A percentile compares a stretch with the other conserved stretches of the same genome.
These are phyloP conservation scores for Podarcis siculus DNA, from an alignment of 2,797 vertebrate genomes.

Conservation along the genomic window DNA sequence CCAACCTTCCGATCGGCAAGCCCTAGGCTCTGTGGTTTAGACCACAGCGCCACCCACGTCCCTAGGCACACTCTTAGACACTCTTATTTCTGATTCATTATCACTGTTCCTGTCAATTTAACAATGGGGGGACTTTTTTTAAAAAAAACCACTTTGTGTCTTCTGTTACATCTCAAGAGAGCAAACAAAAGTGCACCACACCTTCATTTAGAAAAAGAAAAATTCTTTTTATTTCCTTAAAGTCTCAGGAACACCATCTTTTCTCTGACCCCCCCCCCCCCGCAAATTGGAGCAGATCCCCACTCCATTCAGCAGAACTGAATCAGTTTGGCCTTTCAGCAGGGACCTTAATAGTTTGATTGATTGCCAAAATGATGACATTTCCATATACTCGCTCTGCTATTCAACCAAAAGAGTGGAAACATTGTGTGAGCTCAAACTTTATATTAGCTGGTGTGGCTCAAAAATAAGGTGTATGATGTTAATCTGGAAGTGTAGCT, in stretches of 20 bases:
- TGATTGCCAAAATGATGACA: constrained; percentile 69
- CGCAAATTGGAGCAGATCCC: constrained; percentile 37
- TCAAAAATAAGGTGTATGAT: constrained; percentile 45
- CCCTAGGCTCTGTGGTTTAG: too few species aligned
- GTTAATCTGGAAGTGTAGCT: constrained; percentile 55
- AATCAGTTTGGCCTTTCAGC: constrained; percentile 60
- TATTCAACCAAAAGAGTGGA: constrained; percentile 64
- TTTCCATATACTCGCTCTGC: constrained; percentile 66
- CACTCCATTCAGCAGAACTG: constrained; percentile 56
- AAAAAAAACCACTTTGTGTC: constrained; percentile 9
- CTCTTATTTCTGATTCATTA: neutral
- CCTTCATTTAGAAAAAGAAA: constrained; percentile 36
- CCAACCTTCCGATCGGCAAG: too few species aligned
- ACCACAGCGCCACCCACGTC: too few species aligned
- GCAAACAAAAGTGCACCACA: constrained; percentile 51
- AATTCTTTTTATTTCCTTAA: constrained; percentile 34
- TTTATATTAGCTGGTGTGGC: constrained; percentile 48
- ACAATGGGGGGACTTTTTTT: constrained; percentile 24
- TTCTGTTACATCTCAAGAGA: constrained; percentile 30
- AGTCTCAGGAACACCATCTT: constrained; percentile 25
- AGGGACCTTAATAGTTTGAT: constrained; percentile 59
- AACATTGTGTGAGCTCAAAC: constrained; percentile 59
- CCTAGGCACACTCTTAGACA: neutral
- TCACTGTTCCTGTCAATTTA: constrained; percentile 18
- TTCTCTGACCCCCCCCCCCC: constrained; percentile 19